A percentile compares a stretch with the other conserved stretches of the same genome.
These are phyloP conservation scores for Drosophila suboccidentalis DNA, from an alignment of 2,888 invertebrate species.

Conservation along the genomic window DNA sequence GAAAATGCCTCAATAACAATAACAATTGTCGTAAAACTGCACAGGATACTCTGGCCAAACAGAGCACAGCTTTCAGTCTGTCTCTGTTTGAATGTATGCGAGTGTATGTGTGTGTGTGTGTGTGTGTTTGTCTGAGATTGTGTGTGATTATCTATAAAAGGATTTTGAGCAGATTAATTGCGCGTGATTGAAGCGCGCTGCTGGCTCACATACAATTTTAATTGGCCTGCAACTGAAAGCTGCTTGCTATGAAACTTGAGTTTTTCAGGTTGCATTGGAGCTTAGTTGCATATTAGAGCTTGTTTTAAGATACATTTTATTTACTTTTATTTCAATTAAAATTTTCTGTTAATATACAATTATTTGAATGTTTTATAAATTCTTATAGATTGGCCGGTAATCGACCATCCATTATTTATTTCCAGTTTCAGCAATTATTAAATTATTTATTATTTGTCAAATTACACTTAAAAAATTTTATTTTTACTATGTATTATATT, in stretches of 20 bases:
- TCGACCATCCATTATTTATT: no score
- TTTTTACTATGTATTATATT: no score
- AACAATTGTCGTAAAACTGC: slow-evolving; percentile 82
- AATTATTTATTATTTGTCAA: no score
- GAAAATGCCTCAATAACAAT: slow-evolving; percentile 82
- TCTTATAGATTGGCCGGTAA: no score
- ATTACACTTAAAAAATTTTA: no score
- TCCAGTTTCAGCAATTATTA: no score
- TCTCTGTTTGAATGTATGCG: slow-evolving; percentile 14
- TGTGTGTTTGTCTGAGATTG: slow-evolving; percentile 53
- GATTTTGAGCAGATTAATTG: slow-evolving; percentile 82
- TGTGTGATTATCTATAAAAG: slow-evolving; percentile 82
- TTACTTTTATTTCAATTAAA: background rate
- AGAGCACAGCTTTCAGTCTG: slow-evolving; percentile 34
- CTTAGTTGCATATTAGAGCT: background rate
- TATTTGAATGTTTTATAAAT: background rate
- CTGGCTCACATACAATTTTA: slow-evolving; percentile 37
- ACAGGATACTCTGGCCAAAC: slow-evolving; percentile 67
- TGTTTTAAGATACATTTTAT: background rate
- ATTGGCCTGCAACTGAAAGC: slow-evolving; percentile 12
- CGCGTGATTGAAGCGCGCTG: slow-evolving; percentile 78
- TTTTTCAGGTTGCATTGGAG: background rate
- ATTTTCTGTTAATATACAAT: background rate
- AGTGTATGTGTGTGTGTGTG: slow-evolving; percentile 34
- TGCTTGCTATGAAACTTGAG: background rate